These are phyloP conservation scores for Patiria pectinifera DNA, from an alignment of 53 echinoderm and acorn worm species.

Conservation along the genomic window DNA sequence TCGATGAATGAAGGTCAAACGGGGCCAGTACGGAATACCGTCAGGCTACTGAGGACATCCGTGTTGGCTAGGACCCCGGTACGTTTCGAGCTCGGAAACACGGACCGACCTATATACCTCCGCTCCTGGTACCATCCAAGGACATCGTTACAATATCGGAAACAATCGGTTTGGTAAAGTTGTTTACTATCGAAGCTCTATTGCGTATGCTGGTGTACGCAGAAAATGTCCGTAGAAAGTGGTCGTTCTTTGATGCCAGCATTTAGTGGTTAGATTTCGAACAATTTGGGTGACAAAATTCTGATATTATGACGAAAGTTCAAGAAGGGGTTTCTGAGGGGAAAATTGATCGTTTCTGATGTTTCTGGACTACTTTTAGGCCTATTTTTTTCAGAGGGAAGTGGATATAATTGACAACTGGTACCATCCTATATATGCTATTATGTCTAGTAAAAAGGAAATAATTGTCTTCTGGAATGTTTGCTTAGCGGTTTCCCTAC, in stretches of 20 bases:
- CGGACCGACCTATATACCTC: background rate
- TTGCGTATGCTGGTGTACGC: no score
- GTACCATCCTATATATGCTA: background rate
- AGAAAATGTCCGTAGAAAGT: no score
- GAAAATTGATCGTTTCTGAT: no score
- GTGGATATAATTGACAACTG: background rate
- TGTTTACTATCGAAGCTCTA: no score
- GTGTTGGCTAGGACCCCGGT: background rate
- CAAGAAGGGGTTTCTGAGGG: no score
- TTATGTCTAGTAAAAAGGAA: background rate
- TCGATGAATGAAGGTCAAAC: background rate
- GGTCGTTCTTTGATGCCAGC: no score
- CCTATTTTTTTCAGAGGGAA: background rate
- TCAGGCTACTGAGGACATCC: background rate
- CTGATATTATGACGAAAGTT: no score
- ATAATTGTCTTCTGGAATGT: background rate
- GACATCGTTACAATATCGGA: background rate
- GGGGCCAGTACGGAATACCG: background rate
- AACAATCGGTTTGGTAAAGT: no score
- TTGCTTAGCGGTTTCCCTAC: background rate
- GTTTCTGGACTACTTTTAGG: no score
- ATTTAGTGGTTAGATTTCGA: no score
- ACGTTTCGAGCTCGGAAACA: background rate
- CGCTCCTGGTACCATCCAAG: background rate
- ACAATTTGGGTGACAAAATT: no score